Percentiles rank a stretch among this genome's conserved stretches.
Evolutionary conservation across 2,113 vertebrate species (phyloP).

Genomic region (Sebastes fasciatus): DNA sequence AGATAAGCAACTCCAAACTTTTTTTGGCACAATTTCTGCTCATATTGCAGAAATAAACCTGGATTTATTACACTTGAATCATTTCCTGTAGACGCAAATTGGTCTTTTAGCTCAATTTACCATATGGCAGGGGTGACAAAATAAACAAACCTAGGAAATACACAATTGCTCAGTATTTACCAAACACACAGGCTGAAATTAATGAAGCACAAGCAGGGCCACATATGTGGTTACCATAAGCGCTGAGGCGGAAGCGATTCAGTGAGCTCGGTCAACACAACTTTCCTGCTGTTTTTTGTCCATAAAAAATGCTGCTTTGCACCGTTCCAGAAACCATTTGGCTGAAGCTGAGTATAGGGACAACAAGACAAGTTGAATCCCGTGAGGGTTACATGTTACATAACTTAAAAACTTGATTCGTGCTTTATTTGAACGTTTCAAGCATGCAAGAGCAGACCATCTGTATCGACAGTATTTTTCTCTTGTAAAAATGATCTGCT

Average conservation of each 20-base stretch:
- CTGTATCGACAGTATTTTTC: neutral
- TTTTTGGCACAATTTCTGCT: neutral
- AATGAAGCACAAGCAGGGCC: constrained; percentile 44
- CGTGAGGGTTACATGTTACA: constrained; percentile 2
- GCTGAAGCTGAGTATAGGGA: neutral
- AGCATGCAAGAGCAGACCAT: neutral
- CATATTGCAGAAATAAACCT: neutral
- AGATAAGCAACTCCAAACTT: neutral
- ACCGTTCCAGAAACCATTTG: constrained; percentile 9
- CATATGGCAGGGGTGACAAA: constrained; percentile 25
- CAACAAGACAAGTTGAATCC: constrained; percentile 6
- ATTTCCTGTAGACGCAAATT: neutral
- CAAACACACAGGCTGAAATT: constrained; percentile 32
- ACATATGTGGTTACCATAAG: constrained; percentile 49
- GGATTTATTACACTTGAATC: neutral
- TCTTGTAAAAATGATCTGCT: neutral
- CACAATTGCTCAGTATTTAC: constrained; percentile 34
- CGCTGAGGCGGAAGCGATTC: constrained; percentile 56
- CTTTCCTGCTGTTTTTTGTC: neutral
- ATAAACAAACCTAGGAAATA: constrained; percentile 21
- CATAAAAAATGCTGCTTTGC: constrained; percentile 2
- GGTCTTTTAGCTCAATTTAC: constrained; percentile 16
- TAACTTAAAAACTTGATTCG: constrained; percentile 8
- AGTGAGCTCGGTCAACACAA: constrained; percentile 8
- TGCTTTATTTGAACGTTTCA: neutral